Evolutionary conservation across 2,888 invertebrate genomes (phyloP).

Genomic region (Plusia festucae): DNA sequence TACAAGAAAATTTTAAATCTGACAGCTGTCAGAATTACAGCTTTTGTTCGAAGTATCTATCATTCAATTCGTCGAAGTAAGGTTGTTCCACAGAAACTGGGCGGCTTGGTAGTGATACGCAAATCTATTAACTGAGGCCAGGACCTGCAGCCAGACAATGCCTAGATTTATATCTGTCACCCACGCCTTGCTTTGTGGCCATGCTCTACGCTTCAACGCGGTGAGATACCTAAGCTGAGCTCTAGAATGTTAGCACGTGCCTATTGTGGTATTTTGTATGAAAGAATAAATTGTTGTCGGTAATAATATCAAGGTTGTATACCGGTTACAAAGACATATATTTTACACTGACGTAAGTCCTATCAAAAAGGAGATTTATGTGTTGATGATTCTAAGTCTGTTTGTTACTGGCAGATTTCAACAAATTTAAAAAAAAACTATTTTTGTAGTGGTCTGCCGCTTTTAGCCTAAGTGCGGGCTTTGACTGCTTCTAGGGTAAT

Average conservation of each 20-base stretch:
- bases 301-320: neutral
- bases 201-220: slow-evolving; percentile 38
- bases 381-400: too few relatives aligned
- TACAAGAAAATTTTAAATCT: too few relatives aligned
- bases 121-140: slow-evolving; percentile 63
- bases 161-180: slow-evolving; percentile 62
- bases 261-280: neutral
- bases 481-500: too few relatives aligned
- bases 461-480: too few relatives aligned
- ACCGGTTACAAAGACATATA: too few relatives aligned
- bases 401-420: too few relatives aligned
- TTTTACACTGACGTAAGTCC: too few relatives aligned
- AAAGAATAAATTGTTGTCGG: neutral
- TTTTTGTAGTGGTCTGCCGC: too few relatives aligned
- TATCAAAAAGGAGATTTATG: too few relatives aligned
- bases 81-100: slow-evolving; percentile 13
- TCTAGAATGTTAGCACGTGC: neutral
- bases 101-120: slow-evolving; percentile 49
- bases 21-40: neutral
- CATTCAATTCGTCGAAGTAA: slow-evolving; percentile 36
- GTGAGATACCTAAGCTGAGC: slow-evolving; percentile 31
- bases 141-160: slow-evolving; percentile 58
- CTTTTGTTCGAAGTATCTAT: neutral
- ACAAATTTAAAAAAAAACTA: too few relatives aligned
- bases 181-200: slow-evolving; percentile 61